These are phyloP conservation scores for Lepidothrix coronata DNA, from an alignment of 2,113 vertebrate species.

Conservation along the genomic window DNA sequence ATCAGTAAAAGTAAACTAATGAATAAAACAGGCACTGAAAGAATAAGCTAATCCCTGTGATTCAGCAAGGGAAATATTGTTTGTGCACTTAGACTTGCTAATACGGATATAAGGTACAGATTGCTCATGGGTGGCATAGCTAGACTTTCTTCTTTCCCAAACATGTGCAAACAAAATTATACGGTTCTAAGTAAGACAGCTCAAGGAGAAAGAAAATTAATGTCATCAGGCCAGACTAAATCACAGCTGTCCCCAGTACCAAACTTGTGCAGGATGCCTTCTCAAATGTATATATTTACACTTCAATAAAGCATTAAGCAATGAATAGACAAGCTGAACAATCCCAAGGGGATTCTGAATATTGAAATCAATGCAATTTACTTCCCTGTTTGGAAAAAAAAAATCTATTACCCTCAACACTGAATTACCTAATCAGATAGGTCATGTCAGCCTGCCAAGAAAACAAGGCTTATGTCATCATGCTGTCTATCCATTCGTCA, in stretches of 20 bases:
- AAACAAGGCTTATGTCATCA: neutral
- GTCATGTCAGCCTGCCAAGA: neutral
- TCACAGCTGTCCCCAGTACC: neutral
- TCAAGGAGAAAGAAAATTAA: conserved; percentile 29
- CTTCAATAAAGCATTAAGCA: conserved; percentile 26
- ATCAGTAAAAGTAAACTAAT: conserved; percentile 42
- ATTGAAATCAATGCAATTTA: conserved; percentile 20
- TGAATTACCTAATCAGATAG: neutral
- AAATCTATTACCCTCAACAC: neutral
- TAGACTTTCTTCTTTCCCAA: conserved; percentile 10
- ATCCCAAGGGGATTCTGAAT: neutral
- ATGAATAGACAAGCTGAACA: neutral
- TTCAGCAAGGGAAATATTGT: conserved; percentile 28
- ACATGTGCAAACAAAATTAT: neutral
- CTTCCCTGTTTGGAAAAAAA: neutral
- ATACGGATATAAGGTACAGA: conserved; percentile 36
- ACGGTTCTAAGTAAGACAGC: conserved; percentile 8
- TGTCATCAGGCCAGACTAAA: conserved; percentile 23
- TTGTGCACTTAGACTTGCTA: conserved; percentile 49
- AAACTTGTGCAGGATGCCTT: neutral
- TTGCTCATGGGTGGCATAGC: conserved; percentile 20
- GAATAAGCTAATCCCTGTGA: conserved; percentile 69
- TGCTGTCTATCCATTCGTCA: neutral
- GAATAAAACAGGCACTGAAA: conserved; percentile 52
- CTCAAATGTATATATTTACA: conserved; percentile 31